These are phyloP conservation scores for Orthosia gracilis DNA, from an alignment of 2,888 invertebrate genomes.

Conservation along the genomic window DNA sequence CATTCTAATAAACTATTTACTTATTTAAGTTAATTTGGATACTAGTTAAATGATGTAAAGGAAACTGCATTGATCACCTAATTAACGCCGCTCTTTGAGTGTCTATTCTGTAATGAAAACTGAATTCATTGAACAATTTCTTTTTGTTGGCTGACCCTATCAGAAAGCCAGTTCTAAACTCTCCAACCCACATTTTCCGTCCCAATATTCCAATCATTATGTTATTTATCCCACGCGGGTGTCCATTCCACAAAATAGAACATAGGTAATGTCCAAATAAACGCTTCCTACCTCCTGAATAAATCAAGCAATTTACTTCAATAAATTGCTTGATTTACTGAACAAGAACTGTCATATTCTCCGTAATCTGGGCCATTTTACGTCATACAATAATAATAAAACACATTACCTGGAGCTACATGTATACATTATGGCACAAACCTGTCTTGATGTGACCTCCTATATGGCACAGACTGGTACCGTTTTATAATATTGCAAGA, in stretches of 20 bases:
- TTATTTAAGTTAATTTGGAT: too few species aligned
- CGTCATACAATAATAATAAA: slow-evolving; percentile 33
- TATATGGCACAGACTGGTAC: slow-evolving; percentile 28
- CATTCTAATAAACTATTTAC: not conserved
- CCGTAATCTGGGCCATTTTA: slow-evolving; percentile 41
- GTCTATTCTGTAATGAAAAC: not conserved
- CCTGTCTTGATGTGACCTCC: slow-evolving; percentile 44
- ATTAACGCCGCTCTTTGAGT: not conserved
- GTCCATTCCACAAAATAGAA: not conserved
- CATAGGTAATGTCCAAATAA: slow-evolving; percentile 11
- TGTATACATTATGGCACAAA: slow-evolving; percentile 40
- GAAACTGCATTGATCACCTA: not conserved
- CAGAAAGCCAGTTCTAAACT: not conserved
- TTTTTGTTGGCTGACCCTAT: not conserved
- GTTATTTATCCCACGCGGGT: slow-evolving; percentile 21
- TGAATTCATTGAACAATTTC: not conserved
- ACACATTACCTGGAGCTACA: slow-evolving; percentile 24
- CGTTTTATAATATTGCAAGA: slow-evolving; percentile 25
- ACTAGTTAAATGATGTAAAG: too few species aligned
- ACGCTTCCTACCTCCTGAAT: slow-evolving; percentile 22
- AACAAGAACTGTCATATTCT: slow-evolving; percentile 13
- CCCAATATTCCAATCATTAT: not conserved
- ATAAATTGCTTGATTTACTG: too few species aligned
- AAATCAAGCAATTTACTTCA: slow-evolving; percentile 40
- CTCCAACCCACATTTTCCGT: not conserved